Percentiles rank a stretch among this genome's conserved stretches.
Conservation (phyloP, 2,888 invertebrate genomes). For the Adelphocoris suturalis region DNA sequence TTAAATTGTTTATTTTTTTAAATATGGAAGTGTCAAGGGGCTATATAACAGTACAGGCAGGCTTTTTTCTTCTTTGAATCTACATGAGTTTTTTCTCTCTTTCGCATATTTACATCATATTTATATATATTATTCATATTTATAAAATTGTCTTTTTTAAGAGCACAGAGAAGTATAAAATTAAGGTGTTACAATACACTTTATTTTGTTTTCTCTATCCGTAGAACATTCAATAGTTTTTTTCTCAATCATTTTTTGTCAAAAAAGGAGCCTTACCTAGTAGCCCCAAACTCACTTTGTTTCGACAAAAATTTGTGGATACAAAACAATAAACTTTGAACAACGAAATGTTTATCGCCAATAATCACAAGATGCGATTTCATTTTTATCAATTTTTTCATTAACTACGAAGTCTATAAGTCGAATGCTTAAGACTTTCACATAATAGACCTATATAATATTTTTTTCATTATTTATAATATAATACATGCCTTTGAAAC, state of each 20-base stretch:
- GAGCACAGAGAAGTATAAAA: constrained; percentile 69
- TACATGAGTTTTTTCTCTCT: constrained; percentile 49
- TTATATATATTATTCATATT: constrained; percentile 61
- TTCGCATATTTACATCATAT: constrained; percentile 66
- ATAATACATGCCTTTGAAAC: constrained; percentile 70
- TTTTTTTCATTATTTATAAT: constrained; percentile 69
- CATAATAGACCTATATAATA: constrained; percentile 67
- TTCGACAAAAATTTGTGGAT: constrained; percentile 58
- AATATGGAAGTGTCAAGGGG: constrained; percentile 69
- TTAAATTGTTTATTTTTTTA: constrained; percentile 47
- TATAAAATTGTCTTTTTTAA: constrained; percentile 66
- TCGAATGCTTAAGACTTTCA: constrained; percentile 67
- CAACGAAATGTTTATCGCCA: constrained; percentile 66
- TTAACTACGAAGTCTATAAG: constrained; percentile 69
- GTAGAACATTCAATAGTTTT: constrained; percentile 9
- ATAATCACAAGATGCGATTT: constrained; percentile 64
- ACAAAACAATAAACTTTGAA: constrained; percentile 63
- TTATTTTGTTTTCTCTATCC: constrained; percentile 13
- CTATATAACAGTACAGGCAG: constrained; percentile 69
- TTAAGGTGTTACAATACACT: constrained; percentile 62
- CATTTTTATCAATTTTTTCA: constrained; percentile 39
- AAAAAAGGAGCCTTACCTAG: constrained; percentile 57
- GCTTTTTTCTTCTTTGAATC: constrained; percentile 62
- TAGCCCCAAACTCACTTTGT: constrained; percentile 68
- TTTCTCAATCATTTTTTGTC: constrained; percentile 18